A percentile compares a stretch with the other conserved stretches of the same genome.
phyloP scores from a whole-genome alignment of 2,113 vertebrate genomes.

The Pagrus major region DNA sequence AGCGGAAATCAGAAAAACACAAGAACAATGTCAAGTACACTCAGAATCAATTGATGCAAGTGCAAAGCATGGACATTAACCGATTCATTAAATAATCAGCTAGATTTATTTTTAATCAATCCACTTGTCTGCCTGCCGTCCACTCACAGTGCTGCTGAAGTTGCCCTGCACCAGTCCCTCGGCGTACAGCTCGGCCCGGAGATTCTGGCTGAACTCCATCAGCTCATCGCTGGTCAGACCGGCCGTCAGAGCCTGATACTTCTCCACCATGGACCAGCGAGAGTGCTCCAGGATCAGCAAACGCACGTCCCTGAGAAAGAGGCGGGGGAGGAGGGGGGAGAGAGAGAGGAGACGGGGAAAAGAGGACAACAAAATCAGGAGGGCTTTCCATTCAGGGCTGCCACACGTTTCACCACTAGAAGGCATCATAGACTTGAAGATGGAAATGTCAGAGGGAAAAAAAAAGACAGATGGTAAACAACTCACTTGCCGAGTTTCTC shows the following conservation, averaged over 20 bases:
- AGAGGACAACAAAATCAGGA: background rate
- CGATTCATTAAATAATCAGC: slow-evolving; percentile 25
- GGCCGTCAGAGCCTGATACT: slow-evolving; percentile 90
- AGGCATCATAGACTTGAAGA: slow-evolving; percentile 53
- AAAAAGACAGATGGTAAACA: background rate
- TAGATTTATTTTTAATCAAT: slow-evolving; percentile 37
- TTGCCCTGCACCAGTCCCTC: slow-evolving; percentile 98
- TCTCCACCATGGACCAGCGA: slow-evolving; percentile 96
- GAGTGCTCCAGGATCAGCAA: slow-evolving; percentile 92
- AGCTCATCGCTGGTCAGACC: slow-evolving; percentile 88
- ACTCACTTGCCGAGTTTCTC: slow-evolving; percentile 96
- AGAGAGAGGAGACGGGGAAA: too few species aligned
- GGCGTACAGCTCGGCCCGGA: slow-evolving; percentile 90
- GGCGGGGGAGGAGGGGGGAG: background rate
- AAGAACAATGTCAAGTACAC: slow-evolving; percentile 20
- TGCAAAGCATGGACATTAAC: slow-evolving; percentile 17
- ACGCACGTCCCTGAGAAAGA: slow-evolving; percentile 88
- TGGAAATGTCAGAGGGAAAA: background rate
- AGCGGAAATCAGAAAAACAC: slow-evolving; percentile 26
- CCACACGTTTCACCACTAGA: slow-evolving; percentile 65
- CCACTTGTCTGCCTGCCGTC: slow-evolving; percentile 27
- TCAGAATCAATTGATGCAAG: slow-evolving; percentile 18
- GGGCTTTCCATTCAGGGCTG: slow-evolving; percentile 5
- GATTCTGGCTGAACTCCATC: slow-evolving; percentile 87
- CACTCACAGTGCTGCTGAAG: slow-evolving; percentile 90